phyloP scores from a whole-genome alignment of 2,797 vertebrate species.

The Aldrovandia affinis region DNA sequence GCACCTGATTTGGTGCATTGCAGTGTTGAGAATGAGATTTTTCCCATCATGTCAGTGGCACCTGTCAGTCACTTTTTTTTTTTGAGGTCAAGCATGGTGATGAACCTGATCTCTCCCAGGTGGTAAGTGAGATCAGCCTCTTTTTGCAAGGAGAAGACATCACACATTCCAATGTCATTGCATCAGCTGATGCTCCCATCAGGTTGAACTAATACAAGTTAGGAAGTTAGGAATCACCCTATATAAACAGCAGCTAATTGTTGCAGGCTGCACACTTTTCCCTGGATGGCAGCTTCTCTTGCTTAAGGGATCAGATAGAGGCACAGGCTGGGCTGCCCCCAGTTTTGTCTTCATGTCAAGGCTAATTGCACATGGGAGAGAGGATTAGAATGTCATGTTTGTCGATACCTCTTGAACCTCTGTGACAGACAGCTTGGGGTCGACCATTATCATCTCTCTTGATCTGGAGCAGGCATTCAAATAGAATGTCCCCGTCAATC shows the following conservation, averaged over 20 bases:
- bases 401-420: not conserved
- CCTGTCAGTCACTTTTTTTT: not conserved
- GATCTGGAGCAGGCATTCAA: not conserved
- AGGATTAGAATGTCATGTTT: not conserved
- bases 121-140: not conserved
- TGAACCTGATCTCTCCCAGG: not conserved
- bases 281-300: not conserved
- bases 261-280: not conserved
- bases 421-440: not conserved
- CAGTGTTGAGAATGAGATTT: not conserved
- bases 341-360: not conserved
- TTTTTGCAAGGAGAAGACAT: not conserved
- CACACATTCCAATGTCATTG: not conserved
- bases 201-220: conserved; percentile 9
- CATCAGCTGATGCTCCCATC: not conserved
- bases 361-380: not conserved
- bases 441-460: not conserved
- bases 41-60: not conserved
- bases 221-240: not conserved
- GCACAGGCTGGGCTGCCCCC: not conserved
- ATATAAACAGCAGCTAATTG: not conserved
- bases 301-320: not conserved
- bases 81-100: not conserved
- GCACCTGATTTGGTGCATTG: not conserved
- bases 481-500: not conserved